Evolutionary conservation across 2,888 invertebrate species (phyloP).

Genomic region (Volucella inflata): DNA sequence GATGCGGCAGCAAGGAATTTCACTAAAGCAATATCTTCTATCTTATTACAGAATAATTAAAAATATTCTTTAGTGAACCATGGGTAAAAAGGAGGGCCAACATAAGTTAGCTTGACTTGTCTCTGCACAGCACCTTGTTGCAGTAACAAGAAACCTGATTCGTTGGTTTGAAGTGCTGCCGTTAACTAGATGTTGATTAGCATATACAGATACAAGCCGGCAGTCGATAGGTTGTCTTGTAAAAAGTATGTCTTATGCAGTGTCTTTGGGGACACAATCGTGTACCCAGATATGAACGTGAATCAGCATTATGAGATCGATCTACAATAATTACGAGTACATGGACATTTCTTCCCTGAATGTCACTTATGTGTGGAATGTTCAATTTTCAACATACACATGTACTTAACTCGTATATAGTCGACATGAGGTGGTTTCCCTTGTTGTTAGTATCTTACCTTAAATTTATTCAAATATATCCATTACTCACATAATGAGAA

Average conservation of each 20-base stretch:
- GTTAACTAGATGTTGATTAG: constrained; percentile 47
- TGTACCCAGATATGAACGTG: background rate
- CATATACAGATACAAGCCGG: constrained; percentile 64
- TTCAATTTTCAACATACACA: no score
- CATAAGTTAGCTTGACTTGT: background rate
- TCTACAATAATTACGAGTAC: no score
- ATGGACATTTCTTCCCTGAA: no score
- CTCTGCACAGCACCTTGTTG: background rate
- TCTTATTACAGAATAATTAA: constrained; percentile 31
- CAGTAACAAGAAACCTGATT: constrained; percentile 9
- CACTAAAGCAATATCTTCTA: background rate
- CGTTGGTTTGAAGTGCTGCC: constrained; percentile 18
- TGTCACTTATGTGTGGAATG: no score
- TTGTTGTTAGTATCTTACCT: no score
- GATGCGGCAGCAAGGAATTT: background rate
- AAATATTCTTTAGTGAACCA: constrained; percentile 4
- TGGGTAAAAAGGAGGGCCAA: background rate
- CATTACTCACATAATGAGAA: no score
- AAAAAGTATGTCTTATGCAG: constrained; percentile 15
- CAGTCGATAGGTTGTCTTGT: constrained; percentile 41
- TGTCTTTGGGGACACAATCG: constrained; percentile 9
- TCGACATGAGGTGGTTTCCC: no score
- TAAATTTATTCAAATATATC: no score
- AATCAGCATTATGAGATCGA: constrained; percentile 4
- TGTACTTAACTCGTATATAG: no score